Conservation (phyloP, 1,140 invertebrate species). For the Cylas formicarius region DNA sequence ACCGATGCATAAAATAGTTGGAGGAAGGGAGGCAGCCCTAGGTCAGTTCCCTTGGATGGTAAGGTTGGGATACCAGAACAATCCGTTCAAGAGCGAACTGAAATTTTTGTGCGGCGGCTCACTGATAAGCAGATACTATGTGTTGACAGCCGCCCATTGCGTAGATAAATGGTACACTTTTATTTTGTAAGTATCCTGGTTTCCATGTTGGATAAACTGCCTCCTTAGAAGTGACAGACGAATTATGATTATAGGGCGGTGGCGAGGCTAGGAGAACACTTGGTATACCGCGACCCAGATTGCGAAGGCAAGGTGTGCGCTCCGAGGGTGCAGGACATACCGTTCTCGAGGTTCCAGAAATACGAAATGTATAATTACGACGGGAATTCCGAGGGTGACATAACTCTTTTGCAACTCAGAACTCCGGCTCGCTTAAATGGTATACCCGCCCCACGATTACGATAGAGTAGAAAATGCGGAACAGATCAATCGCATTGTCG, state of each 20-base stretch:
- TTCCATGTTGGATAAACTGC: too few species aligned
- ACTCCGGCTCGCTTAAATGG: background rate
- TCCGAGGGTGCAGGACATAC: conserved; percentile 49
- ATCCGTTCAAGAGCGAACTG: conserved; percentile 16
- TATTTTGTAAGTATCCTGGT: too few species aligned
- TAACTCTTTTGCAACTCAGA: too few species aligned
- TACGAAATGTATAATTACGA: too few species aligned
- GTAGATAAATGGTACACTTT: too few species aligned
- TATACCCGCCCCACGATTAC: background rate
- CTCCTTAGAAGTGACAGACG: too few species aligned
- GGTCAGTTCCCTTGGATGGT: conserved; percentile 65
- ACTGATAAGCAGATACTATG: conserved; percentile 51
- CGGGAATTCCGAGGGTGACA: too few species aligned
- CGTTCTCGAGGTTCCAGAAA: too few species aligned
- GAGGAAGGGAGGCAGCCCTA: conserved; percentile 50
- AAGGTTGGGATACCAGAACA: conserved; percentile 52
- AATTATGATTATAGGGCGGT: conserved; percentile 1
- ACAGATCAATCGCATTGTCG: too few species aligned
- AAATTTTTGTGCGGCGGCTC: conserved; percentile 55
- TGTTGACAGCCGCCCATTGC: conserved; percentile 65
- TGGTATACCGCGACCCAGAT: conserved; percentile 47
- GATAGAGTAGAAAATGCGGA: background rate
- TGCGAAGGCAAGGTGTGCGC: conserved; percentile 51
- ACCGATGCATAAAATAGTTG: conserved; percentile 52
- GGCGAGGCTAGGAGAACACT: conserved; percentile 54